Conservation (phyloP, 2,888 invertebrate species). For the Cryptocheilus praepositus region DNA sequence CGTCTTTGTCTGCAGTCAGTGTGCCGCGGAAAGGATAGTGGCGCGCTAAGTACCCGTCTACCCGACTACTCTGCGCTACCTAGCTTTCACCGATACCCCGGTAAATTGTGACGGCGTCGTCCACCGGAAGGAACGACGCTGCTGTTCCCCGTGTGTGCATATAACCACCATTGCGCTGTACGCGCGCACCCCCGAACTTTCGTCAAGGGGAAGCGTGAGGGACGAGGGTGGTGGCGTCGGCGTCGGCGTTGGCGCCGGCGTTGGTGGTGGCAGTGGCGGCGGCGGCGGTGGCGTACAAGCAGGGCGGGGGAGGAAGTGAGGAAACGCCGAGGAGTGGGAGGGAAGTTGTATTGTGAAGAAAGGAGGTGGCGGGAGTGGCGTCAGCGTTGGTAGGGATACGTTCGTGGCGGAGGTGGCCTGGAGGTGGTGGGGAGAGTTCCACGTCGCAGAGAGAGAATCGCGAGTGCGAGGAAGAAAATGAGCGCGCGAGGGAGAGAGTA, state of each 20-base stretch:
- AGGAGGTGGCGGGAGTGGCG: slow-evolving; percentile 25
- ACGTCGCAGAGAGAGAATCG: slow-evolving; percentile 51
- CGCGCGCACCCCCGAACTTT: slow-evolving; percentile 13
- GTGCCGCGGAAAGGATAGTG: no score
- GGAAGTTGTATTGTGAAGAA: slow-evolving; percentile 14
- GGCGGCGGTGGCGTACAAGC: slow-evolving; percentile 19
- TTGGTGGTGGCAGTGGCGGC: slow-evolving; percentile 22
- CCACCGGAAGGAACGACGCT: slow-evolving; percentile 46
- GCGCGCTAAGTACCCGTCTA: slow-evolving; percentile 5
- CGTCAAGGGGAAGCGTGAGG: slow-evolving; percentile 21
- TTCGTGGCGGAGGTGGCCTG: slow-evolving; percentile 25
- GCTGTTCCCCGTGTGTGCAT: slow-evolving; percentile 3
- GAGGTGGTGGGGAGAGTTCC: slow-evolving; percentile 46
- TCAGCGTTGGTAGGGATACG: slow-evolving; percentile 31
- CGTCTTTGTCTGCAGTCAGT: no score
- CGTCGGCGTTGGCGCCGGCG: slow-evolving; percentile 22
- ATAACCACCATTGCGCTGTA: background rate
- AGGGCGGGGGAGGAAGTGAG: slow-evolving; percentile 22
- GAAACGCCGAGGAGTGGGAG: slow-evolving; percentile 31
- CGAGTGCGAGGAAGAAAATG: no score
- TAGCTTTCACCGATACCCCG: slow-evolving; percentile 45
- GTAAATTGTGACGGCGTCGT: slow-evolving; percentile 49
- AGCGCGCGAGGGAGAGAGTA: no score
- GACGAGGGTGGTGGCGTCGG: slow-evolving; percentile 24
- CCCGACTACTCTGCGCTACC: background rate